These are phyloP conservation scores for Zeus faber DNA, from an alignment of 2,113 vertebrate species.

Conservation along the genomic window DNA sequence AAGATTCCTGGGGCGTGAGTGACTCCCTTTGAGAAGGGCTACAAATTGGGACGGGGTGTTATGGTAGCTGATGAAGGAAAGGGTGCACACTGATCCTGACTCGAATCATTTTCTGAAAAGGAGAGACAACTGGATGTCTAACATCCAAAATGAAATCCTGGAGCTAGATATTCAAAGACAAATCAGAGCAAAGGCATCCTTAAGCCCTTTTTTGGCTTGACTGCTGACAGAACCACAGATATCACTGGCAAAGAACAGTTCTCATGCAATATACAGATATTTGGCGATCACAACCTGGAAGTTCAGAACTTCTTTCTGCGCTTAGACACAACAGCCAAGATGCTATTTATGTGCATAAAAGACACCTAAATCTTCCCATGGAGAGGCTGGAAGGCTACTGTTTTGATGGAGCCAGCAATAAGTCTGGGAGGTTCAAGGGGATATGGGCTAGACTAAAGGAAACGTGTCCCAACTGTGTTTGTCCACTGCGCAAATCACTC, in stretches of 20 bases:
- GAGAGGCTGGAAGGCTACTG: slow-evolving; percentile 16
- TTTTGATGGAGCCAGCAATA: slow-evolving; percentile 25
- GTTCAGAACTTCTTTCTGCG: not conserved
- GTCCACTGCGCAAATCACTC: slow-evolving; percentile 25
- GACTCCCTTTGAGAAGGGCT: slow-evolving; percentile 20
- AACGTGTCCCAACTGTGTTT: slow-evolving; percentile 18
- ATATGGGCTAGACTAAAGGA: slow-evolving; percentile 15
- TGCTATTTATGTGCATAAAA: slow-evolving; percentile 14
- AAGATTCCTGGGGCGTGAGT: slow-evolving; percentile 4
- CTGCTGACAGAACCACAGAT: slow-evolving; percentile 17
- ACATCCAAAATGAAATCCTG: slow-evolving; percentile 22
- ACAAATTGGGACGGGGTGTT: slow-evolving; percentile 12
- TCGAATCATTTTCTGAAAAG: slow-evolving; percentile 8
- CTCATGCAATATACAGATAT: slow-evolving; percentile 2
- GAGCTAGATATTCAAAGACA: slow-evolving; percentile 7
- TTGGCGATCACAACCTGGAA: not conserved
- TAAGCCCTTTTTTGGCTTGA: not conserved
- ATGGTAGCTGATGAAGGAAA: slow-evolving; percentile 16
- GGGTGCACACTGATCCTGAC: not conserved
- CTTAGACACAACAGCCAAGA: slow-evolving; percentile 16
- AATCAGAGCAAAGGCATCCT: not conserved
- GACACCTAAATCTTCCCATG: slow-evolving; percentile 19
- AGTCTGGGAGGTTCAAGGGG: slow-evolving; percentile 17
- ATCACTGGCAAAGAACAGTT: slow-evolving; percentile 19
- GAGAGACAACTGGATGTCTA: too few species aligned